Evolutionary conservation across 2,113 vertebrate genomes (phyloP).

Genomic region (Eleginops maclovinus): DNA sequence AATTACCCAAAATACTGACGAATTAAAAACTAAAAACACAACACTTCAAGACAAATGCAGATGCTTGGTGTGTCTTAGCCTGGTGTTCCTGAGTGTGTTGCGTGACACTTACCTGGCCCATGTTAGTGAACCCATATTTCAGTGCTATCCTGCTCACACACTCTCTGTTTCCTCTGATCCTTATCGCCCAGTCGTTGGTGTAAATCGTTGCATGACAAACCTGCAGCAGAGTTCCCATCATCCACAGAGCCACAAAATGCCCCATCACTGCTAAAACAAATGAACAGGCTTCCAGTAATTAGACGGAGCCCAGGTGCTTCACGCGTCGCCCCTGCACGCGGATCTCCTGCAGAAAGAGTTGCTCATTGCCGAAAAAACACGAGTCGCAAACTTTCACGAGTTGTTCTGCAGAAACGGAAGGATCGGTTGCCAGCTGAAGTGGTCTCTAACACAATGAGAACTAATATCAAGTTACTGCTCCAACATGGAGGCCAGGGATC

Average conservation of each 20-base stretch:
- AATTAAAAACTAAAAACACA: neutral
- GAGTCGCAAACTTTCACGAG: neutral
- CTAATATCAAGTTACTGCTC: constrained; percentile 60
- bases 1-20: neutral
- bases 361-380: constrained; percentile 37
- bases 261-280: constrained; percentile 33
- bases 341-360: neutral
- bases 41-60: neutral
- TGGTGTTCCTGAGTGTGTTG: neutral
- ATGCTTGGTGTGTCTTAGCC: neutral
- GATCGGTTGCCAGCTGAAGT: constrained; percentile 9
- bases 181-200: constrained; percentile 95
- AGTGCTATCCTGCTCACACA: constrained; percentile 88
- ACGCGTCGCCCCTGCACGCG: neutral
- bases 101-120: constrained; percentile 90
- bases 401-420: constrained; percentile 14
- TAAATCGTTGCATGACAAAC: constrained; percentile 85
- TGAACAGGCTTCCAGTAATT: neutral
- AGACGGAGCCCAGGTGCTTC: constrained; percentile 10
- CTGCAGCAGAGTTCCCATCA: constrained; percentile 85
- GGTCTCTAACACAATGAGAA: constrained; percentile 37
- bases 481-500: constrained; percentile 67
- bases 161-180: constrained; percentile 85
- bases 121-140: constrained; percentile 92
- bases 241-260: constrained; percentile 73